A percentile compares a stretch with the other conserved stretches of the same genome.
Evolutionary conservation across 2,888 invertebrate species (phyloP).

Genomic region (Brassicogethes aeneus): DNA sequence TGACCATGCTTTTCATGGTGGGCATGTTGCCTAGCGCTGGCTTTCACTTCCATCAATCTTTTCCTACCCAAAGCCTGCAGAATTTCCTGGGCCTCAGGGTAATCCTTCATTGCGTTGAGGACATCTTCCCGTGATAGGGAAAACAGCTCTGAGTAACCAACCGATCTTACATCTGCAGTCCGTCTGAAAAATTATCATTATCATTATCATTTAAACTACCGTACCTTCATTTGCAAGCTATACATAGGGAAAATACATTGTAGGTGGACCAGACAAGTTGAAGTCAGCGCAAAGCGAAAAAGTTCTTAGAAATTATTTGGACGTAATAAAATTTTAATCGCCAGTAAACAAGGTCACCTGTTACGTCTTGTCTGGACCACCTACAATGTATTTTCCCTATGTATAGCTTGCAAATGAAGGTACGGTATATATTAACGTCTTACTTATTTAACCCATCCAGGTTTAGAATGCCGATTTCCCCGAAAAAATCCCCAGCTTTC

Average conservation of each 20-base stretch:
- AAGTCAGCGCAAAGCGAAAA: no score
- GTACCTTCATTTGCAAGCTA: no score
- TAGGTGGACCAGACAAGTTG: no score
- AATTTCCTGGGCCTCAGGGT: conserved; percentile 92
- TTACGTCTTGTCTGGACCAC: no score
- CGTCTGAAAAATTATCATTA: conserved; percentile 50
- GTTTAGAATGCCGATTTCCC: conserved; percentile 94
- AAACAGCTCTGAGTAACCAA: conserved; percentile 92
- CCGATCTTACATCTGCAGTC: conserved; percentile 91
- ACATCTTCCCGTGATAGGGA: conserved; percentile 92
- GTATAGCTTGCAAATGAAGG: no score
- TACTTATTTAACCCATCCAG: conserved; percentile 93
- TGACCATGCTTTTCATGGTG: conserved; percentile 27
- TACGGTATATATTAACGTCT: conserved; percentile 18
- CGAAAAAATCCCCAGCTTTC: conserved; percentile 97
- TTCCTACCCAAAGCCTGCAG: conserved; percentile 82
- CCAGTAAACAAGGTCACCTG: no score
- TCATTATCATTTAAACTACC: conserved; percentile 8
- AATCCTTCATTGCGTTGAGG: conserved; percentile 90
- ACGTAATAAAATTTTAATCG: no score
- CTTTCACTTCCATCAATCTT: conserved; percentile 72
- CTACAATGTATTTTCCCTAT: no score
- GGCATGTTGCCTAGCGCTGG: conserved; percentile 35
- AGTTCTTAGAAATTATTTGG: no score
- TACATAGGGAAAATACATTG: no score